Percentiles rank a stretch among this genome's conserved stretches.
phyloP scores from a whole-genome alignment of 1,140 invertebrate species.

The Helicoverpa armigera region DNA sequence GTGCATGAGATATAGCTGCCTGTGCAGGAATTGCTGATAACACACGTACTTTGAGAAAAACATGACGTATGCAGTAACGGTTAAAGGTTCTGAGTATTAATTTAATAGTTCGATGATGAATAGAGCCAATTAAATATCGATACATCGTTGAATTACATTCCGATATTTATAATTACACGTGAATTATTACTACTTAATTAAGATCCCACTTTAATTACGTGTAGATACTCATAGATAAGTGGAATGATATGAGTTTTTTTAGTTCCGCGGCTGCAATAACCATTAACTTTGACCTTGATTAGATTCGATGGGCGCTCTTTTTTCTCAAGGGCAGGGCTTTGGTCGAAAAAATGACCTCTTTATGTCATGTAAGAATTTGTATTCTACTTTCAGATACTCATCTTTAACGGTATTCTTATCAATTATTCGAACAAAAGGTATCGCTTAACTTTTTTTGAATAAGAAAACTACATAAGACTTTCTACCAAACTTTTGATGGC shows the following conservation, averaged over 20 bases:
- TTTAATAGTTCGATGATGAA: not conserved
- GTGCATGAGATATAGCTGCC: no score
- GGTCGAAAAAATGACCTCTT: constrained; percentile 11
- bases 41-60: no score
- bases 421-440: no score
- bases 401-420: no score
- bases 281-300: constrained; percentile 29
- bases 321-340: constrained; percentile 18
- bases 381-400: not conserved
- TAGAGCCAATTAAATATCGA: constrained; percentile 25
- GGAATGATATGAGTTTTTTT: constrained; percentile 22
- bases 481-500: no score
- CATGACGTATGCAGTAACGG: not conserved
- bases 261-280: not conserved
- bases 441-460: no score
- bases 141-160: not conserved
- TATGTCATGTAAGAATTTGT: constrained; percentile 10
- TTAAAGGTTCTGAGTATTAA: not conserved
- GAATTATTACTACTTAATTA: constrained; percentile 28
- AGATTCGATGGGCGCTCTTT: constrained; percentile 4
- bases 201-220: constrained; percentile 4
- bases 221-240: not conserved
- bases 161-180: constrained; percentile 14
- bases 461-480: no score
- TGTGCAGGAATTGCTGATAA: no score